phyloP scores from a whole-genome alignment of 1,140 invertebrate species.

The Conopomorpha cramerella region DNA sequence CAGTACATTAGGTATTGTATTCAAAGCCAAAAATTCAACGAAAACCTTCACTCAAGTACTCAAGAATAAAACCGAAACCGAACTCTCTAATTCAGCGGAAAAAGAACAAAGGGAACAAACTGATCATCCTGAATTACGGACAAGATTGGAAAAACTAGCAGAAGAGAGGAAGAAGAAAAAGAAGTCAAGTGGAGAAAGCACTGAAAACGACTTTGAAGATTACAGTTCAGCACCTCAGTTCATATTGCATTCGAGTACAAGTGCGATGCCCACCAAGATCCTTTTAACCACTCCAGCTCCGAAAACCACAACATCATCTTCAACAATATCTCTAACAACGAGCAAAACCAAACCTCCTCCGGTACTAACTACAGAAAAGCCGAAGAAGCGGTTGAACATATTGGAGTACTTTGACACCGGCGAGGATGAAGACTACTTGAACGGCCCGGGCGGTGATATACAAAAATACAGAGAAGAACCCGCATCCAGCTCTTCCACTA shows the following conservation, averaged over 20 bases:
- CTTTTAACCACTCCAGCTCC: too few species aligned
- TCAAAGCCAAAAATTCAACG: conserved; percentile 45
- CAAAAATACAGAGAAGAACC: too few species aligned
- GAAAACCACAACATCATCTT: conserved; percentile 1
- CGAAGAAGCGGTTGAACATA: conserved; percentile 18
- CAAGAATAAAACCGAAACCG: conserved; percentile 44
- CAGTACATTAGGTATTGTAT: conserved; percentile 46
- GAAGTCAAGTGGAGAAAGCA: conserved; percentile 31
- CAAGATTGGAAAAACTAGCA: conserved; percentile 40
- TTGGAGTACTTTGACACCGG: conserved; percentile 33
- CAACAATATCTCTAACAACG: too few species aligned
- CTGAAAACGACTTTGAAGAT: conserved; percentile 32
- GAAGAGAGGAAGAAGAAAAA: conserved; percentile 41
- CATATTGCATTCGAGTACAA: too few species aligned
- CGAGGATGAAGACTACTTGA: conserved; percentile 38
- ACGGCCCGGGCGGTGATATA: conserved; percentile 32
- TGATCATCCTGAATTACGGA: conserved; percentile 30
- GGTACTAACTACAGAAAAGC: conserved; percentile 14
- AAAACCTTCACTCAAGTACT: conserved; percentile 47
- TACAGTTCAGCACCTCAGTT: too few species aligned
- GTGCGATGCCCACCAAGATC: too few species aligned
- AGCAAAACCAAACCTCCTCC: too few species aligned
- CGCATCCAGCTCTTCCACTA: too few species aligned
- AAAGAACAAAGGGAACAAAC: conserved; percentile 29
- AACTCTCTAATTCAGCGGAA: conserved; percentile 24